phyloP scores from a whole-genome alignment of 1,140 invertebrate species.

The Eulimnadia texana region DNA sequence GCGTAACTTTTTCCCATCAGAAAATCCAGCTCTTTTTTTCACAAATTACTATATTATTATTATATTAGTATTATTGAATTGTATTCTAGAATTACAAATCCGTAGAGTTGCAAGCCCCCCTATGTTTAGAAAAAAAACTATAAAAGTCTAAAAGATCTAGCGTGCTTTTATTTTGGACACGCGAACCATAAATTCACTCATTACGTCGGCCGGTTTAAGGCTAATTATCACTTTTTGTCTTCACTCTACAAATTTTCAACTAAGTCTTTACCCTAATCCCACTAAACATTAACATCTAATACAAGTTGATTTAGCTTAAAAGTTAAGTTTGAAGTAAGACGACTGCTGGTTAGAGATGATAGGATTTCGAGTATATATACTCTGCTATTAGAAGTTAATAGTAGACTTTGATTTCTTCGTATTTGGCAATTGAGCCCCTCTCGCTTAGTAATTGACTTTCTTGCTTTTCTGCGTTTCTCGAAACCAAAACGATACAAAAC shows the following conservation, averaged over 20 bases:
- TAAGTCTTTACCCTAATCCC: not conserved
- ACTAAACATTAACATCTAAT: not conserved
- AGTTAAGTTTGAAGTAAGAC: conserved; percentile 1
- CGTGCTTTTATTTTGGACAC: not conserved
- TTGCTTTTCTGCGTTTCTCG: no score
- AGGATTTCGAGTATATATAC: not conserved
- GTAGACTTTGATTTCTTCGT: no score
- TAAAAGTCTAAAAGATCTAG: not conserved
- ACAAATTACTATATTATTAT: no score
- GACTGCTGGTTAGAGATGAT: not conserved
- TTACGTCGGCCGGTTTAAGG: conserved; percentile 9
- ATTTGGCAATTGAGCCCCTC: no score
- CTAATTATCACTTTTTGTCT: conserved; percentile 11
- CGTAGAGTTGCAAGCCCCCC: not conserved
- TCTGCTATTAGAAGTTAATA: not conserved
- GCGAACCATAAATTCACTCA: conserved; percentile 13
- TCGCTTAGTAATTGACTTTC: no score
- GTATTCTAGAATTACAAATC: not conserved
- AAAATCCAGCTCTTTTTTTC: no score
- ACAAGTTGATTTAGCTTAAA: not conserved
- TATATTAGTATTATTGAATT: no score
- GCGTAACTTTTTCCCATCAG: not conserved
- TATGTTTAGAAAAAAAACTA: not conserved
- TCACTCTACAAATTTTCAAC: not conserved
- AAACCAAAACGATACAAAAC: no score